phyloP scores from a whole-genome alignment of 2,113 vertebrate species.

The Scatophagus argus region DNA sequence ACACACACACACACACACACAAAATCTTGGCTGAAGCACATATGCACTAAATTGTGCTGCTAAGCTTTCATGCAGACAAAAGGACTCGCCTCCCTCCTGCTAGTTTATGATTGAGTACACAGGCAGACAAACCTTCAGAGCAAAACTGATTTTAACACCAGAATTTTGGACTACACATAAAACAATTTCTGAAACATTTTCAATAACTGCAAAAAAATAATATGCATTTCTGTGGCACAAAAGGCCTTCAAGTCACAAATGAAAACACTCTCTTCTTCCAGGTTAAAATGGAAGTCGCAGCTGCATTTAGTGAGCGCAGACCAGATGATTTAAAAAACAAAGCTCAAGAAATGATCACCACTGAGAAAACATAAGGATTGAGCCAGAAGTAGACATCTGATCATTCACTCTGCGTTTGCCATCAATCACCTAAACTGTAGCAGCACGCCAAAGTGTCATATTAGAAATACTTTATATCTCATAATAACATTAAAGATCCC shows the following conservation, averaged over 20 bases:
- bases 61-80: constrained; percentile 42
- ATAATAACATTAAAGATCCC: too few species aligned
- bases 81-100: constrained; percentile 6
- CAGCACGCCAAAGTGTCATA: too few species aligned
- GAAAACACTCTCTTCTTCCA: background rate
- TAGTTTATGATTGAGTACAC: background rate
- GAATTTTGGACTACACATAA: background rate
- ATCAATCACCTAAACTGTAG: too few species aligned
- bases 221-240: background rate
- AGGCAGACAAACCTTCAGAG: background rate
- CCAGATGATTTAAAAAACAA: background rate
- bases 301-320: background rate
- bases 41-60: constrained; percentile 11
- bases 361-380: background rate
- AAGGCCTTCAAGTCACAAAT: background rate
- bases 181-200: background rate
- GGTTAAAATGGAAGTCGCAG: background rate
- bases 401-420: background rate
- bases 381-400: background rate
- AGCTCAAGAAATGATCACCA: background rate
- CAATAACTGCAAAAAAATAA: background rate
- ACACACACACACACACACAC: constrained; percentile 27
- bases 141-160: background rate
- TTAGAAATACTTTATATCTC: too few species aligned
- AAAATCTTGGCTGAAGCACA: constrained; percentile 35